Percentiles rank a stretch among this genome's conserved stretches.
phyloP scores from a whole-genome alignment of 1,140 invertebrate species.

The Periplaneta americana region DNA sequence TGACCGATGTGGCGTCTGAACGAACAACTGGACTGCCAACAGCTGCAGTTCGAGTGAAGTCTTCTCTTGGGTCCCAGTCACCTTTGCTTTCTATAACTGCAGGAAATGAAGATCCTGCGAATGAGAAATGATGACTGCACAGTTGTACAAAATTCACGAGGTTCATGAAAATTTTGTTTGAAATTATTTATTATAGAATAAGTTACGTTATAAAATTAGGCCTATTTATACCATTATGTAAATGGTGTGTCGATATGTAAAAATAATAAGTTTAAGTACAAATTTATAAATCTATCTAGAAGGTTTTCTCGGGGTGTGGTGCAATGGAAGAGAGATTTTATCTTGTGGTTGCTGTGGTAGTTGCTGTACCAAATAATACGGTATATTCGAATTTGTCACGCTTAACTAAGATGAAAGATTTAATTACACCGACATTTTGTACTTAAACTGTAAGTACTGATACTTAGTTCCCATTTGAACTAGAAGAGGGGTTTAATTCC shows the following conservation, averaged over 20 bases:
- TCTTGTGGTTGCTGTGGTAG: neutral
- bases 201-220: neutral
- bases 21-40: neutral
- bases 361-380: neutral
- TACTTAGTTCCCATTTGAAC: neutral
- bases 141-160: neutral
- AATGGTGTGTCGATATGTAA: neutral
- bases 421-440: neutral
- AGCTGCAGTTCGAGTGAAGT: neutral
- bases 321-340: neutral
- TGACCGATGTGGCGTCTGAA: neutral
- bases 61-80: conserved; percentile 5
- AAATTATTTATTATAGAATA: neutral
- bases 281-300: neutral
- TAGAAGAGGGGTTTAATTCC: neutral
- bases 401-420: neutral
- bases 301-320: neutral
- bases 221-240: neutral
- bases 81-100: neutral
- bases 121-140: neutral
- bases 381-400: neutral
- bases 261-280: neutral
- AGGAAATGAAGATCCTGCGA: neutral
- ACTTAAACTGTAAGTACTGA: neutral
- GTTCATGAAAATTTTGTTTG: neutral